These are phyloP conservation scores for Silurus asotus DNA, from an alignment of 2,113 vertebrate species.

Conservation along the genomic window DNA sequence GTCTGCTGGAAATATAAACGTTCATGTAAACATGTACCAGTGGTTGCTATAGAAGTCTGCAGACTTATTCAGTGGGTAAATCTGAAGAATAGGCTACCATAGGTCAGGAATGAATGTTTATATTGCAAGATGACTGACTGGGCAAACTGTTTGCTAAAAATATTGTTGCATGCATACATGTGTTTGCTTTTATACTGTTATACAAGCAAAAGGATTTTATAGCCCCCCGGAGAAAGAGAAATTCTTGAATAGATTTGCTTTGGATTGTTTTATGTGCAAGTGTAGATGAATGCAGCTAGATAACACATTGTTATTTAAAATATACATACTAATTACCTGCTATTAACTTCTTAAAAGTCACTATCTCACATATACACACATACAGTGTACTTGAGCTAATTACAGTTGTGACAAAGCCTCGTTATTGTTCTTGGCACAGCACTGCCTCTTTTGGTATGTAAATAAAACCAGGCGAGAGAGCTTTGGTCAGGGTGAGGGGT, in stretches of 20 bases:
- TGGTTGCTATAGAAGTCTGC: background rate
- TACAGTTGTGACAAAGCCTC: slow-evolving; percentile 45
- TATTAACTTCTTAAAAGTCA: background rate
- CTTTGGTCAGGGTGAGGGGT: slow-evolving; percentile 10
- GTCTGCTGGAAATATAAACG: background rate
- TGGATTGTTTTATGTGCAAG: background rate
- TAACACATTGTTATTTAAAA: background rate
- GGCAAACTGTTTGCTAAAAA: background rate
- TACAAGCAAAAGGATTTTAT: background rate
- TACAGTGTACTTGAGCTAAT: slow-evolving; percentile 14
- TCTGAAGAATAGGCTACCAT: background rate
- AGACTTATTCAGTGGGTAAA: background rate
- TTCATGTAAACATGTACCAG: background rate
- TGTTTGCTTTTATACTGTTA: background rate
- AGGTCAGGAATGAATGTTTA: slow-evolving; percentile 12
- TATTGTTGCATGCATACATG: background rate
- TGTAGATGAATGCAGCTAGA: background rate
- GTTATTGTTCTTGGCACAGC: slow-evolving; percentile 48
- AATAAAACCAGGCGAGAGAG: slow-evolving; percentile 50
- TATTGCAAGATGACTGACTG: background rate
- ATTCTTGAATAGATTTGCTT: background rate
- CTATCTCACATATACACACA: slow-evolving; percentile 4
- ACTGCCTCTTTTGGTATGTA: slow-evolving; percentile 60
- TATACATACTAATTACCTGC: background rate
- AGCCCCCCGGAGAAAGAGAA: background rate